These are phyloP conservation scores for Drosophila antonietae DNA, from an alignment of 2,888 invertebrate genomes.

Conservation along the genomic window DNA sequence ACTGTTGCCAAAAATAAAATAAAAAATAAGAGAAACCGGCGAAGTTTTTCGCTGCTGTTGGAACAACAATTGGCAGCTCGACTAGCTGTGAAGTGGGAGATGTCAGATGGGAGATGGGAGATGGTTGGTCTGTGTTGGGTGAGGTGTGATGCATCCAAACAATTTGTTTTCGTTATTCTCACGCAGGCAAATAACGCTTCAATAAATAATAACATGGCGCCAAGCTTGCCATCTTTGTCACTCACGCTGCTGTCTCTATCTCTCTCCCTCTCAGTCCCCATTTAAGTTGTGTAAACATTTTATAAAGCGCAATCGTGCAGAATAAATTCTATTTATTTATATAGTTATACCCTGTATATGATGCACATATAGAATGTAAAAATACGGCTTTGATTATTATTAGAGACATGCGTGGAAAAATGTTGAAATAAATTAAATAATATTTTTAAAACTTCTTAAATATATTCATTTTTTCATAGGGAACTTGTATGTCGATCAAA, in stretches of 20 bases:
- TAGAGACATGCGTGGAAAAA: background rate
- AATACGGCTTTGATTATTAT: background rate
- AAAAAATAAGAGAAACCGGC: conserved; percentile 13
- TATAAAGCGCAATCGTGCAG: conserved; percentile 62
- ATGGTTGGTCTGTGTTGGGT: background rate
- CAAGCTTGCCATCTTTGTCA: conserved; percentile 2
- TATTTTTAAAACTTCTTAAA: background rate
- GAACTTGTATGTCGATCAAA: background rate
- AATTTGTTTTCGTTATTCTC: conserved; percentile 49
- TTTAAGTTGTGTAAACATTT: conserved; percentile 41
- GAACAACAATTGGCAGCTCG: conserved; percentile 34
- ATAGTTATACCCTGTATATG: conserved; percentile 22
- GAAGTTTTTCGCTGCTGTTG: conserved; percentile 6
- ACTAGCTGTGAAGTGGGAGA: background rate
- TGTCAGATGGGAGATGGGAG: background rate
- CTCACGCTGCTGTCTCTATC: background rate
- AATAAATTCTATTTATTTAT: conserved; percentile 62
- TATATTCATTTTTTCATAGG: background rate
- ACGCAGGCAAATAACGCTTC: conserved; percentile 47
- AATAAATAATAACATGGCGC: conserved; percentile 62
- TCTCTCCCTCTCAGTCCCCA: background rate
- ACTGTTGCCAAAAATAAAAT: conserved; percentile 17
- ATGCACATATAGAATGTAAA: no score
- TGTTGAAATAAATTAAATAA: background rate
- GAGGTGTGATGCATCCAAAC: conserved; percentile 22